phyloP scores from a whole-genome alignment of 2,888 invertebrate species.

The Brachyopa scutellaris region DNA sequence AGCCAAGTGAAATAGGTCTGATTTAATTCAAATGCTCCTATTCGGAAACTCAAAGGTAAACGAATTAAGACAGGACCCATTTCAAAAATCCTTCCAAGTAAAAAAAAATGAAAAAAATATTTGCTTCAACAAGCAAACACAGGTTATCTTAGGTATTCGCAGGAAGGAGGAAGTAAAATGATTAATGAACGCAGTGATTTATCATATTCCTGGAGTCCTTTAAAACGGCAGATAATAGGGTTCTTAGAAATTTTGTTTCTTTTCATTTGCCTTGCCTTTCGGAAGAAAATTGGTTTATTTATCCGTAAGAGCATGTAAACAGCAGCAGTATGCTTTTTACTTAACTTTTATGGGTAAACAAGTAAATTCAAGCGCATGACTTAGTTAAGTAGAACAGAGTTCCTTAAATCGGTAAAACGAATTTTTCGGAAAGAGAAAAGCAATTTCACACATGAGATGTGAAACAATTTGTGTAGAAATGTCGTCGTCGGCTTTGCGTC shows the following conservation, averaged over 20 bases:
- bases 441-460: not conserved
- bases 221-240: constrained; percentile 13
- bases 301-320: not conserved
- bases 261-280: not conserved
- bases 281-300: constrained; percentile 7
- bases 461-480: not conserved
- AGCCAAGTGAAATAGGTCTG: not conserved
- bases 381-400: not conserved
- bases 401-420: not conserved
- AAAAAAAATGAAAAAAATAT: not conserved
- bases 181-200: constrained; percentile 38
- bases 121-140: not conserved
- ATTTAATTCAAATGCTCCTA: constrained; percentile 10
- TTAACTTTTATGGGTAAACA: not conserved
- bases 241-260: not conserved
- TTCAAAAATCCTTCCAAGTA: not conserved
- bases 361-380: constrained; percentile 4
- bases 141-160: not conserved
- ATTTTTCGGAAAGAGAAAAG: not conserved
- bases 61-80: not conserved
- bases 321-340: not conserved
- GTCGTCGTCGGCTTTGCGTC: no score
- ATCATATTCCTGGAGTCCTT: constrained; percentile 10
- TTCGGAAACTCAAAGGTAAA: not conserved
- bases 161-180: constrained; percentile 14